Conservation (phyloP, 2,888 invertebrate genomes). For the Spilarctia lutea region DNA sequence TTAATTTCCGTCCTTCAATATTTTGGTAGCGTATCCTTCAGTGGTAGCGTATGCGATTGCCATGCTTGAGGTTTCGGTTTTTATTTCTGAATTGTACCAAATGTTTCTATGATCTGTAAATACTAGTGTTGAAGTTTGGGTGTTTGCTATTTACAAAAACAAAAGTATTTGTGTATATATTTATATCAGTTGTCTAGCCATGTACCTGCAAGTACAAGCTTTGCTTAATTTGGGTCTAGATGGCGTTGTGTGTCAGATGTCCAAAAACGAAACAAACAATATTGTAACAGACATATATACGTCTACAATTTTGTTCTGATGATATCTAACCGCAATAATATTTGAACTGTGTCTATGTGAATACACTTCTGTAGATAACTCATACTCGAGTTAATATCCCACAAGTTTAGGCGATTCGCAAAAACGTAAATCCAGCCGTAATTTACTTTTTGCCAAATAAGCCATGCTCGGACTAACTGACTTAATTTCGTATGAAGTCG, state of each 20-base stretch:
- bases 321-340: not conserved
- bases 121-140: too few relatives aligned
- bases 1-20: not conserved
- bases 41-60: too few relatives aligned
- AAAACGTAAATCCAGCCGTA: constrained; percentile 10
- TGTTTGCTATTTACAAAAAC: too few relatives aligned
- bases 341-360: not conserved
- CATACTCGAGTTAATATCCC: constrained; percentile 8
- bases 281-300: not conserved
- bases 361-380: not conserved
- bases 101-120: too few relatives aligned
- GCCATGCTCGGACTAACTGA: not conserved
- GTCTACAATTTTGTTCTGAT: not conserved
- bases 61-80: too few relatives aligned
- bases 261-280: too few relatives aligned
- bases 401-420: constrained; percentile 6
- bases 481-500: not conserved
- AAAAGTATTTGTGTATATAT: too few relatives aligned
- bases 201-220: too few relatives aligned
- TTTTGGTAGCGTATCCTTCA: not conserved
- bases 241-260: too few relatives aligned
- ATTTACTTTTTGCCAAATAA: constrained; percentile 14
- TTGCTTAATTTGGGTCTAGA: too few relatives aligned
- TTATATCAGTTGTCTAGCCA: too few relatives aligned
- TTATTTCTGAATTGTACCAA: too few relatives aligned